Conservation (phyloP, 2,797 vertebrate species). For the Merluccius polli region DNA sequence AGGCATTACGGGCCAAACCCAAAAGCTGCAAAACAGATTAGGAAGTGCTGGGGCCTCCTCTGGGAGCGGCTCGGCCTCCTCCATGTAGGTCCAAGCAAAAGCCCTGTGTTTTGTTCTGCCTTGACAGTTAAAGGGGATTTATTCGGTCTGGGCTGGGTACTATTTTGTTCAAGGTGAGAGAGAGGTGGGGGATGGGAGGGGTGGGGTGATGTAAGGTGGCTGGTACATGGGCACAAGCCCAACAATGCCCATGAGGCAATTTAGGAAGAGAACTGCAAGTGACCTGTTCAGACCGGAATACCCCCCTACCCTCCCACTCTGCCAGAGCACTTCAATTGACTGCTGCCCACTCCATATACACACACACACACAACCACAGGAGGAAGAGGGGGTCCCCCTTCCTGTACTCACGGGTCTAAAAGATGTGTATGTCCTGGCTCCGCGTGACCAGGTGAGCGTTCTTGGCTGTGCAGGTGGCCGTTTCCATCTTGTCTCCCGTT, state of each 20-base stretch:
- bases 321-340: conserved; percentile 28
- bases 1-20: conserved; percentile 33
- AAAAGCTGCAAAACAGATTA: conserved; percentile 67
- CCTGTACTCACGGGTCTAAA: conserved; percentile 82
- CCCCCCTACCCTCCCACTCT: not conserved
- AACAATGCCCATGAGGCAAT: conserved; percentile 16
- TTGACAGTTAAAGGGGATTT: conserved; percentile 64
- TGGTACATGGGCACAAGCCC: not conserved
- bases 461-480: conserved; percentile 95
- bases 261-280: conserved; percentile 31
- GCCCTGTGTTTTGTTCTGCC: conserved; percentile 51
- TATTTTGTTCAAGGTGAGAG: not conserved
- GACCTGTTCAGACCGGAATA: conserved; percentile 28
- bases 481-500: conserved; percentile 96
- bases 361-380: not conserved
- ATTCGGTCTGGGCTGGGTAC: conserved; percentile 51
- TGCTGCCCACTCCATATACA: conserved; percentile 14
- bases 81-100: conserved; percentile 24
- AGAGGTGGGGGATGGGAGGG: not conserved
- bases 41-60: conserved; percentile 62
- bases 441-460: conserved; percentile 95
- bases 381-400: conserved; percentile 15
- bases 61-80: conserved; percentile 47
- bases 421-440: conserved; percentile 94
- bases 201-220: not conserved